Evolutionary conservation across 1,140 invertebrate species (phyloP), one percentile per base, ranked within the genome.

Genomic region (Drosophila orosa): DNA sequence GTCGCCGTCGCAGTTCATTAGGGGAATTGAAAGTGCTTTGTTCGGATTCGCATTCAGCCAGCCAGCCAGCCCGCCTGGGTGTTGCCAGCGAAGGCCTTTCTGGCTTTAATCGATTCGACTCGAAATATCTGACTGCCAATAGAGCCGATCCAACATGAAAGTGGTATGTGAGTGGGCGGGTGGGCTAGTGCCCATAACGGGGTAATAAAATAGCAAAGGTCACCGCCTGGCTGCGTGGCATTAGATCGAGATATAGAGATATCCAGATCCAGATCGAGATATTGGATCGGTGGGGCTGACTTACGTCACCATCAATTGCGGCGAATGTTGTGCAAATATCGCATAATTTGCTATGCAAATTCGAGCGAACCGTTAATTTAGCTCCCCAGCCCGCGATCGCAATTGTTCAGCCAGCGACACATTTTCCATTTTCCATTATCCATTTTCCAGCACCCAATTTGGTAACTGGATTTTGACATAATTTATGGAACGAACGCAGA

Each of bases 281-380:
- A 5, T 25, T 0, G 35, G 47, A 8, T 15, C 25, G 31, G 47
- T 45, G 40, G 17, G 25, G 40, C 24, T 42, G 54, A 22, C 60
- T 83, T 89, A 55, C 78, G 73, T 87, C 80, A 86, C 52, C 29
- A 27, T n/a, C 19, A 27, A 54, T 56, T 73, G 67, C 60, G 42
- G 75, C 56, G 76, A 74, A 24, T 76, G 67, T 60, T 87, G 75
- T 83, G 72, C 60, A 89, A 84, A 89, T 89, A 90, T 89, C 84
- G 85, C 84, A 89, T 89, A 90, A 89, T 89, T 89, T 89, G 77
- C 85, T 89, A 89, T 89, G 84, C 84, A 89, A 89, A 89, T 89
- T 35, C 60, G 66, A 90, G 85, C 74, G 45, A 83, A 74, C 84
- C 74, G 68, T 80, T 90, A 90, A 89, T 89, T 89, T 89, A 35